A percentile compares a stretch with the other conserved stretches of the same genome.
phyloP scores from a whole-genome alignment of 2,888 invertebrate genomes.

The Byasa hedistus region DNA sequence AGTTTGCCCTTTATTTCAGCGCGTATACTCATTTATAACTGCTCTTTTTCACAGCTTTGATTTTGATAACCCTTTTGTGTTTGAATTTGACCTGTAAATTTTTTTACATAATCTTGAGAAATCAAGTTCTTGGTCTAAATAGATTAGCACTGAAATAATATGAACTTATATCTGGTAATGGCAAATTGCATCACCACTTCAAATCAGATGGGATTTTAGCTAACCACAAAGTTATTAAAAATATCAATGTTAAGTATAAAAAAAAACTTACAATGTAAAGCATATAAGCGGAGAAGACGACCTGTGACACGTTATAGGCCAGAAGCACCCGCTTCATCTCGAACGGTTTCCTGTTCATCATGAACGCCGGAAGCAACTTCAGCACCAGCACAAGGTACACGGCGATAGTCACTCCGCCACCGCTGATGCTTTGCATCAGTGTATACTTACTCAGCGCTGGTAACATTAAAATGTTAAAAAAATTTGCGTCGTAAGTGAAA shows the following conservation, averaged over 20 bases:
- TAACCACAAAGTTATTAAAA: background rate
- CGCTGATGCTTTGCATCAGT: background rate
- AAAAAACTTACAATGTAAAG: conserved; percentile 78
- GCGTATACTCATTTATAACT: too few species aligned
- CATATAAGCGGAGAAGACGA: conserved; percentile 79
- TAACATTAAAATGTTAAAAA: too few species aligned
- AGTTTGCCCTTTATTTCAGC: too few species aligned
- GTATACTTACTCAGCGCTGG: conserved; percentile 2
- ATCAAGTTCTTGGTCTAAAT: too few species aligned
- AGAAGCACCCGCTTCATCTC: conserved; percentile 82
- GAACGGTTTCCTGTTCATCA: conserved; percentile 83
- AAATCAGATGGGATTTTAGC: background rate
- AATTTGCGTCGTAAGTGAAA: too few species aligned
- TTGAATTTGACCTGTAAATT: too few species aligned
- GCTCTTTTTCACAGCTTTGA: too few species aligned
- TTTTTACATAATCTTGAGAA: too few species aligned
- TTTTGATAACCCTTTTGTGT: too few species aligned
- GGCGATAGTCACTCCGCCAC: background rate
- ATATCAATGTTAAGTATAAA: background rate
- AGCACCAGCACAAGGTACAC: conserved; percentile 83
- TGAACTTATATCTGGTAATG: too few species aligned
- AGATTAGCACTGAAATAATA: too few species aligned
- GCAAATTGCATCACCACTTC: too few species aligned
- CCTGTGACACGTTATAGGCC: conserved; percentile 85
- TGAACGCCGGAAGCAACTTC: conserved; percentile 83